Evolutionary conservation across 2,888 invertebrate genomes (phyloP).

Genomic region (Meghimatium bilineatum): DNA sequence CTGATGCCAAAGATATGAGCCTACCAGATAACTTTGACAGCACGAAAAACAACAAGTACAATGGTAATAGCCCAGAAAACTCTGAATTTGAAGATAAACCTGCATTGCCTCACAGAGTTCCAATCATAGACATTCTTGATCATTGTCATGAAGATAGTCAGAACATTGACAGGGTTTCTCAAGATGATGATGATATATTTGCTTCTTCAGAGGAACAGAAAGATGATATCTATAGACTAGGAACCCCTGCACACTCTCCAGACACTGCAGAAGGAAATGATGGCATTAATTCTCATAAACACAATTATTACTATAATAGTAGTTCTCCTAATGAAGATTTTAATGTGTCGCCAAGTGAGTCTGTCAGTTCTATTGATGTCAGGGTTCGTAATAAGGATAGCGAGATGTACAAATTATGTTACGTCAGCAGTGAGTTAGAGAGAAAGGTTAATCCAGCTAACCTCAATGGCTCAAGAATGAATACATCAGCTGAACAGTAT

Average conservation of each 20-base stretch:
- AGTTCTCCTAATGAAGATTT: constrained; percentile 25
- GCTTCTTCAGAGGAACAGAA: constrained; percentile 6
- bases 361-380: constrained; percentile 46
- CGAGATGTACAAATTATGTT: constrained; percentile 20
- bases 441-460: constrained; percentile 4
- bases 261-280: background rate
- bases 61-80: background rate
- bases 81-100: background rate
- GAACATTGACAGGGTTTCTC: background rate
- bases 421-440: background rate
- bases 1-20: constrained; percentile 57
- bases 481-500: background rate
- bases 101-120: no score
- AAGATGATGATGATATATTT: constrained; percentile 20
- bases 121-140: background rate
- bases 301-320: constrained; percentile 10
- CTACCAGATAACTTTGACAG: no score
- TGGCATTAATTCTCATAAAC: background rate
- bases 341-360: constrained; percentile 41
- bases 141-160: background rate
- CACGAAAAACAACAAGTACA: background rate
- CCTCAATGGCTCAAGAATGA: background rate
- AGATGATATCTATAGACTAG: constrained; percentile 15
- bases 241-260: background rate
- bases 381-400: constrained; percentile 26